Evolutionary conservation across 2,797 vertebrate genomes (phyloP), one percentile per base, ranked within the genome.

Genomic region (Smutsia gigantea): DNA sequence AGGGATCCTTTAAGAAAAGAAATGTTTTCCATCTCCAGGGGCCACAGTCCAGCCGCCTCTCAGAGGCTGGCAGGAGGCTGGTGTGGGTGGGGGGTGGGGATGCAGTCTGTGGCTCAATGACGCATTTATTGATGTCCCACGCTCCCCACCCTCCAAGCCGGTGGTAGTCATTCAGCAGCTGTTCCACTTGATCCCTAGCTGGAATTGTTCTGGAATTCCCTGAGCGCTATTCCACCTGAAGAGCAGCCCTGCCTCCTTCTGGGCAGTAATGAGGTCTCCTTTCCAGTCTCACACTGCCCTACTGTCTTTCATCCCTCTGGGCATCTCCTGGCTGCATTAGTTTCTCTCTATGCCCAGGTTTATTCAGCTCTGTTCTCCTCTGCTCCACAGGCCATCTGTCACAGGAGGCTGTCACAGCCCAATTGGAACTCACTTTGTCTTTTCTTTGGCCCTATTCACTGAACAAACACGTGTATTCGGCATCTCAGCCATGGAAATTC

Each of bases 301-400:
- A 1, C 77, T 23, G 13, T 46, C 87, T 90, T 63, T 84, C 53
- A 79, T 75, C n/a, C 89, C 0, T n/a, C 64, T 1, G 21, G 66
- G 74, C 4, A 2, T 71, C 90, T 55, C 79, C 39, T 23, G 37
- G 64, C 64, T 82, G 46, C 57, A 18, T 81, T 66, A 74, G 51
- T 88, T 90, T 92, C 96, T 96, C 82, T 64, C 72, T 14, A 5
- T 9, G 66, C 42, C 90, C 0, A 3, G 63, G 86, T 88, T 97
- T 95, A 94, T 51, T 90, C 95, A 66, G 92, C 97, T 96, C 66
- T 95, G 95, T 72, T 95, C 57, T 79, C 71, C 89, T 92, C 69
- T 37, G 93, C 90, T 95, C 91, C 4, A 14, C 39, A 71, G 88
- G 61, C 68, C 72, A 66, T 93, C 95, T 87, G 96, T 97, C 96